Conservation (phyloP, 2,888 invertebrate species). For the Pandemis corylana region DNA sequence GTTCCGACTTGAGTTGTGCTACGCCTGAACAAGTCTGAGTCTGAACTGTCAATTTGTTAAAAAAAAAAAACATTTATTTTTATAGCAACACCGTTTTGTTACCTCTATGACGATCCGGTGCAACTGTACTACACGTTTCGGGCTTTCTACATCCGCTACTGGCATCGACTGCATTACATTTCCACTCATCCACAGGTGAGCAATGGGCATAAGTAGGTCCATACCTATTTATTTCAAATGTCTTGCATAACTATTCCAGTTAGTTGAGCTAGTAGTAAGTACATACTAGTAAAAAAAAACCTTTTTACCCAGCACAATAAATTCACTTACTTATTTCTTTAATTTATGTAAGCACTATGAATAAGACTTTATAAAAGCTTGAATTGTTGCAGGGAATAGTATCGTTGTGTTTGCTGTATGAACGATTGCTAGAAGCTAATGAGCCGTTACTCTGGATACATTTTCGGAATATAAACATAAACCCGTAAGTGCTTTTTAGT, state of each 20-base stretch:
- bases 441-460: constrained; percentile 97
- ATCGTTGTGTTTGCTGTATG: constrained; percentile 94
- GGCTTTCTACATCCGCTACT: constrained; percentile 95
- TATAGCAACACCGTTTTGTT: constrained; percentile 97
- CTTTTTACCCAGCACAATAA: too few species aligned
- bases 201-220: too few species aligned
- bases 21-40: too few species aligned
- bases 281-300: too few species aligned
- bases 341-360: constrained; percentile 6
- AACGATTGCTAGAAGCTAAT: constrained; percentile 94
- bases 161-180: constrained; percentile 95
- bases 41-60: too few species aligned
- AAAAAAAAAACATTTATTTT: neutral
- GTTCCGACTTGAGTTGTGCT: constrained; percentile 36
- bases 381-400: constrained; percentile 89
- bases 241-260: too few species aligned
- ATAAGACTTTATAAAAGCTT: neutral
- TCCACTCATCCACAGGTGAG: constrained; percentile 95
- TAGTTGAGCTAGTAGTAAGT: too few species aligned
- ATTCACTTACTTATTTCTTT: neutral
- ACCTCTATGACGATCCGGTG: constrained; percentile 94
- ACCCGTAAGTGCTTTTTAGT: constrained; percentile 91
- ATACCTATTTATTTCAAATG: neutral
- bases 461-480: constrained; percentile 93
- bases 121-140: constrained; percentile 95